Conservation (phyloP, 2,797 vertebrate genomes). For the Falco concolor region DNA sequence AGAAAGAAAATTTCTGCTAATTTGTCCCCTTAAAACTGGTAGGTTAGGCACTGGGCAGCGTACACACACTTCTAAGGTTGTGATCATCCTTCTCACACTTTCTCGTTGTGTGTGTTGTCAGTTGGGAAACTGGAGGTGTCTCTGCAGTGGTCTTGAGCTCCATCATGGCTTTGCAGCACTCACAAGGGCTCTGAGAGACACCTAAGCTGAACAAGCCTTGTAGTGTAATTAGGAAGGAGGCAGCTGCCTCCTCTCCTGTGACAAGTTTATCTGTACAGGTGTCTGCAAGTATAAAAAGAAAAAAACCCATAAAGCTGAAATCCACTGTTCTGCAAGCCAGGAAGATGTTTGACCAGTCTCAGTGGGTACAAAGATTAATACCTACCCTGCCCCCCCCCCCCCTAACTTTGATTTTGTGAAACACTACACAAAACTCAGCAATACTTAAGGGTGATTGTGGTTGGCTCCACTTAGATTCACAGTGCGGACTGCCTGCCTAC, state of each 20-base stretch:
- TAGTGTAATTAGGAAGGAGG: background rate
- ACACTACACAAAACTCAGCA: no score
- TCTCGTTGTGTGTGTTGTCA: accelerated
- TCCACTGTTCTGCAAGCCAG: background rate
- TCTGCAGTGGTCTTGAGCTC: background rate
- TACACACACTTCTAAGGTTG: background rate
- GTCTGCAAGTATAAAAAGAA: background rate
- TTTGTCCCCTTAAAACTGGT: background rate
- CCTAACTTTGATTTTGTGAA: no score
- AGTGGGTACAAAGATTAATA: background rate
- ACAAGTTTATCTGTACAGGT: background rate
- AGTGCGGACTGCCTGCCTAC: background rate
- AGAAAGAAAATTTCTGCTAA: background rate
- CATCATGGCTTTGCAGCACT: background rate
- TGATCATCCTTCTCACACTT: background rate
- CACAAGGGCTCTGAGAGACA: background rate
- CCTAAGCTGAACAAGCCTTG: background rate
- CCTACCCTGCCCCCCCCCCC: no score
- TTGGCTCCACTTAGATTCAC: background rate
- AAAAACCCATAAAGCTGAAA: background rate
- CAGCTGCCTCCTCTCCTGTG: background rate
- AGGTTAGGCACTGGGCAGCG: background rate
- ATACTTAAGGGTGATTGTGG: no score
- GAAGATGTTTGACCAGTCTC: background rate
- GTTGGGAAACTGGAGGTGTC: background rate